A percentile compares a stretch with the other conserved stretches of the same genome.
These are phyloP conservation scores for Ammospiza nelsoni DNA, from an alignment of 2,113 vertebrate genomes.

Conservation along the genomic window DNA sequence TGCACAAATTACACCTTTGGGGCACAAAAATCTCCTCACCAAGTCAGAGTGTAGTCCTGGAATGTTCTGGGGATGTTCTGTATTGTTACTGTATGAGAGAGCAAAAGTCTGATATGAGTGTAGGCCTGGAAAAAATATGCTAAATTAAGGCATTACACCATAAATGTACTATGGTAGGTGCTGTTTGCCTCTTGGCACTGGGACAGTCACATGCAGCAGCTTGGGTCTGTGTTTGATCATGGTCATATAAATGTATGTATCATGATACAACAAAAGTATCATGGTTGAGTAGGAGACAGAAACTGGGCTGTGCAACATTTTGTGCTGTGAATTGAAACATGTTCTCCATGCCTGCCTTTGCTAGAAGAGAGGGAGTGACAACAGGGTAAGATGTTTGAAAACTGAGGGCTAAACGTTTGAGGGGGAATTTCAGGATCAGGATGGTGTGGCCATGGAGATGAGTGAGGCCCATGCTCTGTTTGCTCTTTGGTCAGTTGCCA, in stretches of 20 bases:
- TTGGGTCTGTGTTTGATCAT: not conserved
- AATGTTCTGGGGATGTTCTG: not conserved
- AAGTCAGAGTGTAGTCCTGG: not conserved
- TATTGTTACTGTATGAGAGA: not conserved
- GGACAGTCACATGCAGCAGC: not conserved
- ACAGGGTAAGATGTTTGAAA: not conserved
- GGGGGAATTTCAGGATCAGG: not conserved
- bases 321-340: not conserved
- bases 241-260: not conserved
- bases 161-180: not conserved
- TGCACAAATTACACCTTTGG: not conserved
- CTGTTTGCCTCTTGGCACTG: not conserved
- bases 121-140: not conserved
- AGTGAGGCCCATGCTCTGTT: not conserved
- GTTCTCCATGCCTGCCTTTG: not conserved
- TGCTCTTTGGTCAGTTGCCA: not conserved
- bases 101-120: not conserved
- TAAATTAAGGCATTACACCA: not conserved
- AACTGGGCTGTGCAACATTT: not conserved
- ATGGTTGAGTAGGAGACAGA: not conserved
- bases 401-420: not conserved
- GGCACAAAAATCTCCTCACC: not conserved
- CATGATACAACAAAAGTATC: not conserved
- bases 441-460: not conserved
- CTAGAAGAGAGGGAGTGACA: not conserved